phyloP scores from a whole-genome alignment of 2,113 vertebrate species.

The Jacana jacana region DNA sequence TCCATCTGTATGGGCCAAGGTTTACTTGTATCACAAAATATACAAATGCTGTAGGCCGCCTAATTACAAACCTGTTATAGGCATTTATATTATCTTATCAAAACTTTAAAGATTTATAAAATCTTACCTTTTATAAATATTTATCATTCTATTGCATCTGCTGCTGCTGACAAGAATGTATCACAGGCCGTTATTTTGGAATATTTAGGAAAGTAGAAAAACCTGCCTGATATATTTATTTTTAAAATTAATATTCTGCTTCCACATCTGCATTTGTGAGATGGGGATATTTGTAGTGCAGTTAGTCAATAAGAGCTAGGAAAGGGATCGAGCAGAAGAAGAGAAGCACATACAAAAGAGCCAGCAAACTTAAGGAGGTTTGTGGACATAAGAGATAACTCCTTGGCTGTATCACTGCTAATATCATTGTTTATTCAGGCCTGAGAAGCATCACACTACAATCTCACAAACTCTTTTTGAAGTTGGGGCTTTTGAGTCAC shows the following conservation, averaged over 20 bases:
- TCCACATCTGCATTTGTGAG: neutral
- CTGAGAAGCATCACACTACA: neutral
- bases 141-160: neutral
- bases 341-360: neutral
- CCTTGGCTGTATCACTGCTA: neutral
- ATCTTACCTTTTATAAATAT: neutral
- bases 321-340: neutral
- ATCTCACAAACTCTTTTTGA: neutral
- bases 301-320: neutral
- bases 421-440: conserved; percentile 37
- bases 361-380: neutral
- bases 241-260: neutral
- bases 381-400: neutral
- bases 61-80: neutral
- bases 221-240: neutral
- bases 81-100: neutral
- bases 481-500: neutral
- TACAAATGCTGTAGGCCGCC: neutral
- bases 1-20: neutral
- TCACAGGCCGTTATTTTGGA: neutral
- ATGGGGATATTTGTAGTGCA: neutral
- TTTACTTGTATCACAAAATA: neutral
- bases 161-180: neutral
- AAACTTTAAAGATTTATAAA: neutral
- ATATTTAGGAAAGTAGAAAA: neutral